Base-by-base conservation (phyloP, 2,797 vertebrate genomes). In the Phalanger gymnotis region DNA sequence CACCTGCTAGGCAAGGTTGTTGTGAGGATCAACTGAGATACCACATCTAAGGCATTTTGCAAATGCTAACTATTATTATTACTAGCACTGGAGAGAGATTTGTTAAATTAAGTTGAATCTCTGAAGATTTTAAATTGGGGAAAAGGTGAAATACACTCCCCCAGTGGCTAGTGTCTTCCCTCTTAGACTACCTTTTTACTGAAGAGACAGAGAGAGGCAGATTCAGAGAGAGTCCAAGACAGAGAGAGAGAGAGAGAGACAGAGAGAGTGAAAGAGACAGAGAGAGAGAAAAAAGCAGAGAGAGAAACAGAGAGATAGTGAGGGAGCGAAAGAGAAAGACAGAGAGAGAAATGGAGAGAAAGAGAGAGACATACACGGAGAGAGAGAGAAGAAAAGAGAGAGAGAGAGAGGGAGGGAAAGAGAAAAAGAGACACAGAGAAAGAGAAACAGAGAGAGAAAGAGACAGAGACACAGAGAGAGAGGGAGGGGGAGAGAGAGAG, bases 351-450 rank as follows among this genome's bases (percentile, higher is more conserved):
- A 40, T 10, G 22, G 10, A 13, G 40, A 53, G 53, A 9, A 11
- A 53, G 5, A 5, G n/a, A 40, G 73, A 5, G 22, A 34, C 30
- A 61, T 3, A 61, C 0, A 61, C 11, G 14, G n/a, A 19, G 5
- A 25, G 22, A 25, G 2, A 40, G n/a, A 87, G 19, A 0, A 0
- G 2, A 1, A 25, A 2, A 19, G 13, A 13, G 40, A 53, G 53
- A 9, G 53, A 53, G 5, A 5, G n/a, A 40, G 73, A 5, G 22
- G 14, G n/a, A 19, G 5, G 7, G 22, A 25, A 14, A 40, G n/a
- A 87, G 19, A 0, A 0, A 7, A 1, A 25, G 13, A 19, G 13
- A 25, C 27, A 57, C 5, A 28, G 6, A 28, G 27, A 28, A 0
- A 28, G 56, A 57, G 1, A 28, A 25, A 56, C 0, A 4, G 3